phyloP scores from a whole-genome alignment of 2,113 vertebrate species.

The Brienomyrus longianalis region DNA sequence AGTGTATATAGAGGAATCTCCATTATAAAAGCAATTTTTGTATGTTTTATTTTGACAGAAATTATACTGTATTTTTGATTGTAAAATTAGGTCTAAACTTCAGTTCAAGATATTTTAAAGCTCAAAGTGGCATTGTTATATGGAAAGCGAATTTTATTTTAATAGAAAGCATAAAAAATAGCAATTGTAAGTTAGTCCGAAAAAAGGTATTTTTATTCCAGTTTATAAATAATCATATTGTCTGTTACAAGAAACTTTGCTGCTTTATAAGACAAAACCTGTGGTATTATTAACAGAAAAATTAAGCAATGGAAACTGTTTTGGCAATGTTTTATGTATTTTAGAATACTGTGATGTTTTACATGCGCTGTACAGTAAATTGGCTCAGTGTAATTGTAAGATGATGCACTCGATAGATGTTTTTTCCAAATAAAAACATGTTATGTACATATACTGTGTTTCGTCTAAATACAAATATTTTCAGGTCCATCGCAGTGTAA shows the following conservation, averaged over 20 bases:
- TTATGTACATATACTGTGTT: constrained; percentile 1
- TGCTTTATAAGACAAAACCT: constrained; percentile 27
- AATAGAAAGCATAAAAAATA: neutral
- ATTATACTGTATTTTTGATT: constrained; percentile 3
- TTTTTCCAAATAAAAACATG: constrained; percentile 2
- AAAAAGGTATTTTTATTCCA: neutral
- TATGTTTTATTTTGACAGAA: constrained; percentile 14
- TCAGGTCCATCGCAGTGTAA: neutral
- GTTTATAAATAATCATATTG: neutral
- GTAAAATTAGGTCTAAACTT: neutral
- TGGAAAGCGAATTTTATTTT: neutral
- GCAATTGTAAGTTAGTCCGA: too few species aligned
- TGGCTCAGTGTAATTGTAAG: constrained; percentile 22
- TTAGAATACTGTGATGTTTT: neutral
- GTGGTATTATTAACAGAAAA: constrained; percentile 10
- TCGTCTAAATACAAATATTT: neutral
- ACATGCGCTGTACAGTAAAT: neutral
- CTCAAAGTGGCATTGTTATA: neutral
- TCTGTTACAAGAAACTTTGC: constrained; percentile 37
- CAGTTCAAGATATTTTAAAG: neutral
- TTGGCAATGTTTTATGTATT: constrained; percentile 22
- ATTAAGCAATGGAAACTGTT: constrained; percentile 30
- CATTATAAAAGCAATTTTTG: constrained; percentile 21
- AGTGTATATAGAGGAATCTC: constrained; percentile 38
- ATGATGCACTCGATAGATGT: constrained; percentile 37